Evolutionary conservation across 2,797 vertebrate genomes (phyloP).

Genomic region (Rousettus madagascariensis): DNA sequence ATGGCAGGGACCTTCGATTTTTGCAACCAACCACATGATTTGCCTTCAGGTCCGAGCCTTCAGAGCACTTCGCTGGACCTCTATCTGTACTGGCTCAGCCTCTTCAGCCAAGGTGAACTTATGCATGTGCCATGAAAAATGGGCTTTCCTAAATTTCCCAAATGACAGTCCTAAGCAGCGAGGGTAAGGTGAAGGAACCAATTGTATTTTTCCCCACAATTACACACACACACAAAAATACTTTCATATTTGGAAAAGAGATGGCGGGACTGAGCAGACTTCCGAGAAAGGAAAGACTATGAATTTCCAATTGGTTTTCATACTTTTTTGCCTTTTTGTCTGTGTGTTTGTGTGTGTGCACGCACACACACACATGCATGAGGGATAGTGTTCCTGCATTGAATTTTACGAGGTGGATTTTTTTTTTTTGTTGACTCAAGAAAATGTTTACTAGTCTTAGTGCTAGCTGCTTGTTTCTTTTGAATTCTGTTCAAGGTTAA

Average conservation of each 20-base stretch:
- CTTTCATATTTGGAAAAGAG: constrained; percentile 49
- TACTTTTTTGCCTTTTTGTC: constrained; percentile 23
- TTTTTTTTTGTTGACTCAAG: constrained; percentile 58
- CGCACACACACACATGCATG: background rate
- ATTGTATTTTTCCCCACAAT: background rate
- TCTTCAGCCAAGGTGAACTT: background rate
- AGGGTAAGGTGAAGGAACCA: background rate
- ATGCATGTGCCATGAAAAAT: background rate
- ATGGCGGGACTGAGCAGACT: constrained; percentile 23
- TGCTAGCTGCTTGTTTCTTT: constrained; percentile 69
- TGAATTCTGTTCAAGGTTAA: constrained; percentile 53
- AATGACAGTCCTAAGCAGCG: background rate
- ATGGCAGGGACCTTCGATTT: background rate
- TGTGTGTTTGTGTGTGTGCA: background rate
- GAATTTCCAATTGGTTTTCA: constrained; percentile 63
- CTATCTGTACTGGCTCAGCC: background rate
- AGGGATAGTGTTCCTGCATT: constrained; percentile 22
- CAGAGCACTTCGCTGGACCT: background rate
- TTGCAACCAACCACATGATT: background rate
- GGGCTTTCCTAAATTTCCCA: background rate
- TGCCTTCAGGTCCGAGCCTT: background rate
- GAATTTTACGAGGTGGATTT: constrained; percentile 41
- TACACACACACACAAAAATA: background rate
- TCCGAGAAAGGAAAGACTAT: constrained; percentile 59
- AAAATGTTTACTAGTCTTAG: constrained; percentile 52